These are phyloP conservation scores for Choristoneura fumiferana DNA, from an alignment of 1,140 invertebrate genomes.

Conservation along the genomic window DNA sequence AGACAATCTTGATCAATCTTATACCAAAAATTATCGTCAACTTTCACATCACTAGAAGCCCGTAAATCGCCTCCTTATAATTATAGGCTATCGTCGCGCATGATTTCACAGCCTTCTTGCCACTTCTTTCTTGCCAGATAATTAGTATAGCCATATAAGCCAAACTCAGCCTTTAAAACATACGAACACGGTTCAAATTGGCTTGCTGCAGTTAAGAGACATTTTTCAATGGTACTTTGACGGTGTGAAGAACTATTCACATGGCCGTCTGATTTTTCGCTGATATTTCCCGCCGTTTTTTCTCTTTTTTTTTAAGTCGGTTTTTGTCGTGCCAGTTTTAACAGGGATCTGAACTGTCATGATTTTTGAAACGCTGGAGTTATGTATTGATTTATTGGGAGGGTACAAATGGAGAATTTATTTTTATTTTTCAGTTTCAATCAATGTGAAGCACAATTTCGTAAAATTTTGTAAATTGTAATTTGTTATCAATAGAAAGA, in stretches of 20 bases:
- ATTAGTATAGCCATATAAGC: constrained; percentile 27
- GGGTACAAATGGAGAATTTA: no score
- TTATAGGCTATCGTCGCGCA: constrained; percentile 42
- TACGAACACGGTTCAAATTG: constrained; percentile 14
- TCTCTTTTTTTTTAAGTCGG: not conserved
- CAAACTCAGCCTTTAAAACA: constrained; percentile 13
- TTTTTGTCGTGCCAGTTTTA: no score
- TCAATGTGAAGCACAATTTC: no score
- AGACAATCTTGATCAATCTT: no score
- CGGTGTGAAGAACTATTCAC: constrained; percentile 36
- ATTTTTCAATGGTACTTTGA: constrained; percentile 30
- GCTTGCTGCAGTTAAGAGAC: not conserved
- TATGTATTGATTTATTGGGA: no score
- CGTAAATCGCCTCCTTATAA: constrained; percentile 35
- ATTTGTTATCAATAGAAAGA: no score
- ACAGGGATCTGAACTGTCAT: no score
- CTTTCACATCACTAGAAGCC: constrained; percentile 34
- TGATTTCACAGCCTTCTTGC: constrained; percentile 39
- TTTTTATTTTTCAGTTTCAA: no score
- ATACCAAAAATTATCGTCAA: constrained; percentile 18
- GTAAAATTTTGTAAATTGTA: no score
- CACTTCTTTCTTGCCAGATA: constrained; percentile 30
- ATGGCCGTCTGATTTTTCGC: constrained; percentile 21
- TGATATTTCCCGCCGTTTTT: not conserved
- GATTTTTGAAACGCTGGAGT: no score